These are phyloP conservation scores for Clitarchus hookeri DNA, from an alignment of 2,888 invertebrate species.

Conservation along the genomic window DNA sequence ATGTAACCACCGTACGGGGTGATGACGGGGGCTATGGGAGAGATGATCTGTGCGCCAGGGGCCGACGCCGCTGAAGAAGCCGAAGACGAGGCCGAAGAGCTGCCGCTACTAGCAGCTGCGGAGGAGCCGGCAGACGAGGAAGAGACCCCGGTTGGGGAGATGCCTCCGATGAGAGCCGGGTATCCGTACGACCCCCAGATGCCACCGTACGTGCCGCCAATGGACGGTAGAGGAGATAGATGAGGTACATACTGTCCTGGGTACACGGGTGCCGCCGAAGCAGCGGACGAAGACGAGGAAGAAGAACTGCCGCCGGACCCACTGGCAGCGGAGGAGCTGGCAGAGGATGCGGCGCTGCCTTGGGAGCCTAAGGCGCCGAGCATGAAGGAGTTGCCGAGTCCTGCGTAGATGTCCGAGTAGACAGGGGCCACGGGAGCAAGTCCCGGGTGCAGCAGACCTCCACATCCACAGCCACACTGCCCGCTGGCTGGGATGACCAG, in stretches of 20 bases:
- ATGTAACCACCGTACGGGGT: not conserved
- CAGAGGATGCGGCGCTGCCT: not conserved
- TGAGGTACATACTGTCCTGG: not conserved
- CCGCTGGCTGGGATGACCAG: slow-evolving; percentile 1
- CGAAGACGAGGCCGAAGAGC: not conserved
- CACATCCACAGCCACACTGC: not conserved
- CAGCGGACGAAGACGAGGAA: not conserved
- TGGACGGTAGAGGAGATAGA: not conserved
- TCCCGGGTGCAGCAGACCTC: not conserved
- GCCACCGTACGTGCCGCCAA: too few relatives aligned
- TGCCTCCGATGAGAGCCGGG: not conserved
- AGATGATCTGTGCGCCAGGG: not conserved
- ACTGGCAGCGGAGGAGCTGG: not conserved
- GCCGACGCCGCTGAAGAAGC: not conserved
- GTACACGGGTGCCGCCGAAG: not conserved
- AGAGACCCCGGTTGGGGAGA: not conserved
- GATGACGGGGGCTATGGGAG: not conserved
- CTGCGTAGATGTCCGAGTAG: not conserved
- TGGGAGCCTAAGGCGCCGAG: not conserved
- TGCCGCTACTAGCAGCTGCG: not conserved
- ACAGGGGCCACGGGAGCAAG: not conserved
- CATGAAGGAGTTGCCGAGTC: not conserved
- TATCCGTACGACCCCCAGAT: not conserved
- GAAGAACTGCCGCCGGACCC: not conserved
- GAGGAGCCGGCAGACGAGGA: not conserved